Evolutionary conservation across 2,113 vertebrate species (phyloP).

Genomic region (Dromiciops gliroides): DNA sequence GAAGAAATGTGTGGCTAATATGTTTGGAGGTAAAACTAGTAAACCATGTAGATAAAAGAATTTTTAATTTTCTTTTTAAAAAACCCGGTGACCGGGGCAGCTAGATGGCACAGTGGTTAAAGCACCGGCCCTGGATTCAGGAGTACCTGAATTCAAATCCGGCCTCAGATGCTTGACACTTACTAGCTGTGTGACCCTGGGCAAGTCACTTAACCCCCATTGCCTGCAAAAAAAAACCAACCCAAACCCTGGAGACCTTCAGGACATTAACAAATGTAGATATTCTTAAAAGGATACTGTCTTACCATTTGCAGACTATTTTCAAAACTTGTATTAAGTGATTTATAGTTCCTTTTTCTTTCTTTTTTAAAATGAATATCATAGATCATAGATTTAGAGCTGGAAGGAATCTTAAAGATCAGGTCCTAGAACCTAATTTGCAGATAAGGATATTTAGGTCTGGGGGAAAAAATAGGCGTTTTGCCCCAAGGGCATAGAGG

Average conservation of each 20-base stretch:
- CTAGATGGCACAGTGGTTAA: too few species aligned
- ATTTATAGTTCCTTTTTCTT: not conserved
- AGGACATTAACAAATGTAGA: conserved; percentile 16
- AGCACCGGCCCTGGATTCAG: too few species aligned
- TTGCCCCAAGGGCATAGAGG: not conserved
- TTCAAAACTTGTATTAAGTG: conserved; percentile 33
- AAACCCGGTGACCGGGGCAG: too few species aligned
- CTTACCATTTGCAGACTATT: not conserved
- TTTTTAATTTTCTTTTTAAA: conserved; percentile 19
- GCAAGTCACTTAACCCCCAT: too few species aligned
- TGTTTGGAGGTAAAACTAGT: conserved; percentile 38
- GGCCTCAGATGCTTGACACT: too few species aligned
- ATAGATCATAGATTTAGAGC: not conserved
- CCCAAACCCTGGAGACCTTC: too few species aligned
- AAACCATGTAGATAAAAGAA: not conserved
- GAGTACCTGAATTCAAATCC: too few species aligned
- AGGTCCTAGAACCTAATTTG: not conserved
- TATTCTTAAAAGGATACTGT: not conserved
- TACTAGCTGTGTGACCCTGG: too few species aligned
- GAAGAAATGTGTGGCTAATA: conserved; percentile 15
- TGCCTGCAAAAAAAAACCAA: too few species aligned
- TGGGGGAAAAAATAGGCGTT: not conserved
- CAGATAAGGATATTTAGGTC: not conserved
- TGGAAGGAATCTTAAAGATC: not conserved
- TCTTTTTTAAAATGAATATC: not conserved